Percentiles rank a stretch among this genome's conserved stretches.
Evolutionary conservation across 1,140 invertebrate genomes (phyloP).

Genomic region (Melitaea cinxia): DNA sequence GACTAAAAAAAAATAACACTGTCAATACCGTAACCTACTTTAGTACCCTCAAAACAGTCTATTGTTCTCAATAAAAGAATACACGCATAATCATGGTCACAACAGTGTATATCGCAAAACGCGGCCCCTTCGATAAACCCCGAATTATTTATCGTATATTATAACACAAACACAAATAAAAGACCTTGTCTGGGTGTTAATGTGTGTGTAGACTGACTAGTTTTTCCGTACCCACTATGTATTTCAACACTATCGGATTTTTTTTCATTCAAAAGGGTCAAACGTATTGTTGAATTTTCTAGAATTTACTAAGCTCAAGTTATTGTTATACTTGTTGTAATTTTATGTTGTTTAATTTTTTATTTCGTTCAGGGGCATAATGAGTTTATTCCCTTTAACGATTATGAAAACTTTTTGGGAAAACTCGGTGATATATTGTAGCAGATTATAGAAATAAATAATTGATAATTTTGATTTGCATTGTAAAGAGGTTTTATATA

Average conservation of each 20-base stretch:
- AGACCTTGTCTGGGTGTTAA: conserved; percentile 34
- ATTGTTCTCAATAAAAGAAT: background rate
- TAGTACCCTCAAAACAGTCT: too few relatives aligned
- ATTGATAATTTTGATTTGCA: too few relatives aligned
- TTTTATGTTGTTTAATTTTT: too few relatives aligned
- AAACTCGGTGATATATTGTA: too few relatives aligned
- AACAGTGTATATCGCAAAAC: conserved; percentile 52
- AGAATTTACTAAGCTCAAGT: conserved; percentile 6
- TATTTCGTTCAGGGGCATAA: too few relatives aligned
- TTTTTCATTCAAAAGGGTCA: conserved; percentile 22
- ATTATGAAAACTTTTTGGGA: too few relatives aligned
- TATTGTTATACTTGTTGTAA: too few relatives aligned
- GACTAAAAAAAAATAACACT: too few relatives aligned
- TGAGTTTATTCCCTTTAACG: too few relatives aligned
- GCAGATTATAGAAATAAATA: too few relatives aligned
- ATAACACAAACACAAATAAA: conserved; percentile 49
- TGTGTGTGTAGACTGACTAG: conserved; percentile 32
- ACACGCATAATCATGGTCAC: conserved; percentile 41
- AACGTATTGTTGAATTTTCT: conserved; percentile 14
- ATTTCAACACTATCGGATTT: conserved; percentile 17
- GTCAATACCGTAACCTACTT: too few relatives aligned
- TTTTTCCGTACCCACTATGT: conserved; percentile 29
- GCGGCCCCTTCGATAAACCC: conserved; percentile 73
- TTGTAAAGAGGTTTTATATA: background rate
- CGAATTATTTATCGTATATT: conserved; percentile 77